Evolutionary conservation across 2,888 invertebrate species (phyloP).

Genomic region (Gandaritis pyraliata): DNA sequence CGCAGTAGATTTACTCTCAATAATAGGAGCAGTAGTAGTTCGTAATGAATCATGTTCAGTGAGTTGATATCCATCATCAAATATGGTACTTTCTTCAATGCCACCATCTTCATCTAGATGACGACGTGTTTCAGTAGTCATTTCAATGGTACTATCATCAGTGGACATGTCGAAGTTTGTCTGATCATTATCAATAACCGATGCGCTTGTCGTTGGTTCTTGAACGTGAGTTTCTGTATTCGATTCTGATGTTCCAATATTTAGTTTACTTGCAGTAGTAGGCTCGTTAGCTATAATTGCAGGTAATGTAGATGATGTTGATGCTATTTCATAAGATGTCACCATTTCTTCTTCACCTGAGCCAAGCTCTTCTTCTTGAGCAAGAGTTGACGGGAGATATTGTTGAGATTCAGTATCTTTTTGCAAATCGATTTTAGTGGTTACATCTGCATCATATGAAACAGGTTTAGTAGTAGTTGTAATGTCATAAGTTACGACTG

Average conservation of each 20-base stretch:
- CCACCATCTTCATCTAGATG: slow-evolving; percentile 28
- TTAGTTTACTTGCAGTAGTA: slow-evolving; percentile 17
- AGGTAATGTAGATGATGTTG: slow-evolving; percentile 21
- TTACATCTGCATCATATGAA: slow-evolving; percentile 17
- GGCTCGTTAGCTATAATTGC: slow-evolving; percentile 14
- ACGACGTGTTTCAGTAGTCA: slow-evolving; percentile 22
- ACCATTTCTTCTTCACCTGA: slow-evolving; percentile 40
- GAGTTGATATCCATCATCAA: slow-evolving; percentile 12
- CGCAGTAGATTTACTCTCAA: slow-evolving; percentile 30
- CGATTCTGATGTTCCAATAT: slow-evolving; percentile 20
- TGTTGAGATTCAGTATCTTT: slow-evolving; percentile 25
- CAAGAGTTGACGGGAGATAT: slow-evolving; percentile 29
- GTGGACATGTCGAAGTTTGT: slow-evolving; percentile 13
- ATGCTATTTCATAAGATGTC: slow-evolving; percentile 32
- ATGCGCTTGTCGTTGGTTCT: slow-evolving; percentile 18
- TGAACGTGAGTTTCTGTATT: slow-evolving; percentile 9
- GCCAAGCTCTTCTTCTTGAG: slow-evolving; percentile 34
- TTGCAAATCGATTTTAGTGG: slow-evolving; percentile 12
- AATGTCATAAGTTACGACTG: slow-evolving; percentile 37
- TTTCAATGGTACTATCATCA: slow-evolving; percentile 11
- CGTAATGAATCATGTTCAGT: slow-evolving; percentile 16
- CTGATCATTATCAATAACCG: slow-evolving; percentile 22
- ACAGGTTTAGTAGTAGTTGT: slow-evolving; percentile 25
- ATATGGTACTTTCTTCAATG: slow-evolving; percentile 25
- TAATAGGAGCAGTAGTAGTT: slow-evolving; percentile 21